A percentile compares a stretch with the other conserved stretches of the same genome.
phyloP scores from a whole-genome alignment of 2,113 vertebrate species.

The Rhineura floridana region DNA sequence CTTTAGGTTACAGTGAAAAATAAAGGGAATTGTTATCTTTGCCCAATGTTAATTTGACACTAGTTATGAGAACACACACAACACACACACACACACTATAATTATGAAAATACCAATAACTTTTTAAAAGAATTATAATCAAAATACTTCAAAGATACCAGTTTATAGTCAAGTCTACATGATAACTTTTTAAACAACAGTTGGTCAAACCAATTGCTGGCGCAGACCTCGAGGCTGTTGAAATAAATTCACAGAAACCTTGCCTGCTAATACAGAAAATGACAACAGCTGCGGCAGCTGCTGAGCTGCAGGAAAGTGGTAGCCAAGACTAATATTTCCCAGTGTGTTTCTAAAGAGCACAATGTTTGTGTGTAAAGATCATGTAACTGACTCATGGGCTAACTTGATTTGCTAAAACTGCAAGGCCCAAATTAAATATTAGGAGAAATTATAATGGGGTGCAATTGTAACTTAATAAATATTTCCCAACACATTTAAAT shows the following conservation, averaged over 20 bases:
- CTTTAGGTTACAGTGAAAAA: constrained; percentile 17
- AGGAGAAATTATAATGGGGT: neutral
- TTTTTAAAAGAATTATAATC: constrained; percentile 54
- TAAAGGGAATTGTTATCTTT: constrained; percentile 37
- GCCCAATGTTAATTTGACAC: constrained; percentile 51
- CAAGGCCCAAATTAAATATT: neutral
- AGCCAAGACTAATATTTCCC: constrained; percentile 62
- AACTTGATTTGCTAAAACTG: neutral
- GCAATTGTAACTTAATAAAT: neutral
- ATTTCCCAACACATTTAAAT: neutral
- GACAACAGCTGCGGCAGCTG: constrained; percentile 66
- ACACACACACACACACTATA: neutral
- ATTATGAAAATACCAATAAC: neutral
- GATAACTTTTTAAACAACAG: constrained; percentile 48
- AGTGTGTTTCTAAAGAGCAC: constrained; percentile 47
- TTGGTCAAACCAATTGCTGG: constrained; percentile 62
- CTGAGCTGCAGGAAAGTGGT: constrained; percentile 62
- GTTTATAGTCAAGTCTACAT: constrained; percentile 45
- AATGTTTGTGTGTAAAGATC: constrained; percentile 40
- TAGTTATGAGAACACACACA: constrained; percentile 17
- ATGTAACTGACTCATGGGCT: neutral
- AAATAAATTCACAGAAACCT: constrained; percentile 64
- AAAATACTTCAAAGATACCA: constrained; percentile 65
- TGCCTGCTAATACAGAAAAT: constrained; percentile 59
- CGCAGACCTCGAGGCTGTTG: constrained; percentile 40